These are phyloP conservation scores for Pterois miles DNA, from an alignment of 2,797 vertebrate species.

Conservation along the genomic window DNA sequence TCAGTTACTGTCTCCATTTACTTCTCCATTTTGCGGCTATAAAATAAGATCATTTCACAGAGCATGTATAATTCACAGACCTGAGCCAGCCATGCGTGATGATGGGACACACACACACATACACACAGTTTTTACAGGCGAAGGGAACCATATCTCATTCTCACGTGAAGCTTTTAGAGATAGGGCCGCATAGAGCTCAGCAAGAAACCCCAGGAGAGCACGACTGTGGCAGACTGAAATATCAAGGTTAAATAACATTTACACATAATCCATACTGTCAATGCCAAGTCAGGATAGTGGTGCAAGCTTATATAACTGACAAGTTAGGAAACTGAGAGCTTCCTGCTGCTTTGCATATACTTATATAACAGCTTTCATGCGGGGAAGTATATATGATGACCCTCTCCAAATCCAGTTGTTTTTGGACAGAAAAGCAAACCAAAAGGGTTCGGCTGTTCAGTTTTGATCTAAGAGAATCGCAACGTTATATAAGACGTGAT, in stretches of 20 bases:
- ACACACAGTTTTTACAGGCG: constrained; percentile 63
- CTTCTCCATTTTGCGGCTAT: constrained; percentile 74
- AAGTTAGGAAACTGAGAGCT: constrained; percentile 61
- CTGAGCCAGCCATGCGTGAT: constrained; percentile 79
- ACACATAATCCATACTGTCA: constrained; percentile 57
- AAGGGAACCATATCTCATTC: constrained; percentile 62
- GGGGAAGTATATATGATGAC: constrained; percentile 35
- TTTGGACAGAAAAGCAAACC: constrained; percentile 3
- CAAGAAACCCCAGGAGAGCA: constrained; percentile 38
- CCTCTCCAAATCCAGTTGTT: constrained; percentile 22
- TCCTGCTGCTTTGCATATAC: constrained; percentile 28
- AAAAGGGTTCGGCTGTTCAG: background rate
- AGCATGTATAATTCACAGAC: constrained; percentile 85
- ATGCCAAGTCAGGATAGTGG: constrained; percentile 50
- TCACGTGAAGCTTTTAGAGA: constrained; percentile 69
- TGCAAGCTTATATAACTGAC: constrained; percentile 75
- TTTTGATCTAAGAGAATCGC: constrained; percentile 1
- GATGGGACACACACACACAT: constrained; percentile 64
- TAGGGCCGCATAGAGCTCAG: constrained; percentile 41
- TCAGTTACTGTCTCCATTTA: constrained; percentile 73
- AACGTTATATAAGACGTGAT: constrained; percentile 40
- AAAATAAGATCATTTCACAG: constrained; percentile 86
- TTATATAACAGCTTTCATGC: constrained; percentile 61
- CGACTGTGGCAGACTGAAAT: constrained; percentile 19
- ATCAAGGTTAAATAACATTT: constrained; percentile 64